Percentiles rank a stretch among this genome's conserved stretches.
Evolutionary conservation across 2,113 vertebrate genomes (phyloP).

Genomic region (Oncorhynchus tshawytscha): DNA sequence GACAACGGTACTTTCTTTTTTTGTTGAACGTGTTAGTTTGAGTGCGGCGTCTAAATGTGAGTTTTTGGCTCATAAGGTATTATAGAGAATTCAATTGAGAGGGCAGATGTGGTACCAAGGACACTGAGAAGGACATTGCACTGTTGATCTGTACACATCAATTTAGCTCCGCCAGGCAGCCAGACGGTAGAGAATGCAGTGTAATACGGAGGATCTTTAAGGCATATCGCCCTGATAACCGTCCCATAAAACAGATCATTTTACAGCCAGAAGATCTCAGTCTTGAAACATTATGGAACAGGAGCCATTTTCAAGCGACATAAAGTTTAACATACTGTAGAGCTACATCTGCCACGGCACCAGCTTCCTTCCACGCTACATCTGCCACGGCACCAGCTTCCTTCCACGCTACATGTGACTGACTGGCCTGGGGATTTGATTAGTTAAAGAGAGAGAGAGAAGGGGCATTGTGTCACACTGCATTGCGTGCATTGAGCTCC

Average conservation of each 20-base stretch:
- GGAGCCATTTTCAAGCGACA: slow-evolving; percentile 96
- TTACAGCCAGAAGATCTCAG: slow-evolving; percentile 91
- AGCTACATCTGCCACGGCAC: slow-evolving; percentile 90
- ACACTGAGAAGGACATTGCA: slow-evolving; percentile 68
- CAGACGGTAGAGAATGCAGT: slow-evolving; percentile 59
- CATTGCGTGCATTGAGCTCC: not conserved
- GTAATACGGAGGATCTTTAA: slow-evolving; percentile 67
- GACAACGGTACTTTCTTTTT: slow-evolving; percentile 41
- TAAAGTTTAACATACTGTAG: slow-evolving; percentile 94
- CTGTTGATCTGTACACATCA: slow-evolving; percentile 70
- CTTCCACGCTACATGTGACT: slow-evolving; percentile 87
- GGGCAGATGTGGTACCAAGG: slow-evolving; percentile 71
- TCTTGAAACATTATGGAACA: slow-evolving; percentile 80
- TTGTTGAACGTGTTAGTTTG: no score
- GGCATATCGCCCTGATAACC: slow-evolving; percentile 72
- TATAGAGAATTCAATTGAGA: slow-evolving; percentile 68
- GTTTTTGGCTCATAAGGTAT: slow-evolving; percentile 65
- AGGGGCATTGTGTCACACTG: slow-evolving; percentile 47
- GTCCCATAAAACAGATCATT: slow-evolving; percentile 89
- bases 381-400: slow-evolving; percentile 84
- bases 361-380: slow-evolving; percentile 89
- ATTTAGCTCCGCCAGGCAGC: slow-evolving; percentile 54
- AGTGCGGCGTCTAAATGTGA: slow-evolving; percentile 49
- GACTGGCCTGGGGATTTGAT: slow-evolving; percentile 80
- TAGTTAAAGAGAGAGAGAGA: slow-evolving; percentile 74